Percentiles rank a stretch among this genome's conserved stretches.
phyloP scores from a whole-genome alignment of 2,113 vertebrate species.

The Phalacrocorax brasilianus region DNA sequence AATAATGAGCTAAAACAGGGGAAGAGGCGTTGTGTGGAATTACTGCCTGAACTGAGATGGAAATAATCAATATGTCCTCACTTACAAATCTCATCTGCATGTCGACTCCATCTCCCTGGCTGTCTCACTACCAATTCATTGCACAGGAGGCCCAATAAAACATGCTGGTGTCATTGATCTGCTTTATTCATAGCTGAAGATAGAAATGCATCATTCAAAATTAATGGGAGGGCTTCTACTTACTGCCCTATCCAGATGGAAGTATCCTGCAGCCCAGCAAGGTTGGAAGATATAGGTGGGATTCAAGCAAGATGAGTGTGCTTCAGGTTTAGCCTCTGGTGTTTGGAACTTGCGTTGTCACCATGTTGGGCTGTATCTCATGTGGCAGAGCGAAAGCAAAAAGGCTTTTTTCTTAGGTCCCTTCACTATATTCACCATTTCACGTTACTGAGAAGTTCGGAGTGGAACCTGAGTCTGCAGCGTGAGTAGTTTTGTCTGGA shows the following conservation, averaged over 20 bases:
- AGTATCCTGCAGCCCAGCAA: background rate
- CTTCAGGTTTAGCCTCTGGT: background rate
- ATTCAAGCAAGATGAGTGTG: background rate
- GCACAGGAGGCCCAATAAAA: conserved; percentile 75
- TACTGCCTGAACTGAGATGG: conserved; percentile 78
- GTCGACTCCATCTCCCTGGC: conserved; percentile 74
- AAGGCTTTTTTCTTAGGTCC: background rate
- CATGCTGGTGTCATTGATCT: conserved; percentile 77
- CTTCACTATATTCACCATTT: background rate
- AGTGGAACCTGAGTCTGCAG: background rate
- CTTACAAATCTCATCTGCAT: conserved; percentile 84
- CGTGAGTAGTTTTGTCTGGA: background rate
- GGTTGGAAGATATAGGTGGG: background rate
- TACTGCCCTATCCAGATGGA: conserved; percentile 27
- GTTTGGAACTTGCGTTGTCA: background rate
- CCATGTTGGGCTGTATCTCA: rapidly evolving
- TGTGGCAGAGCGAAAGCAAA: background rate
- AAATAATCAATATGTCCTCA: conserved; percentile 83
- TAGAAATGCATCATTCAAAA: conserved; percentile 79
- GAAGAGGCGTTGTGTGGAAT: conserved; percentile 73
- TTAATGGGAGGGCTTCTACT: conserved; percentile 66
- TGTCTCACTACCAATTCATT: conserved; percentile 80
- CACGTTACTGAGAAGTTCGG: background rate
- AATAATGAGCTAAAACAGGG: conserved; percentile 80
- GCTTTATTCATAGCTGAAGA: conserved; percentile 76